Evolutionary conservation across 2,113 vertebrate genomes (phyloP).

Genomic region (Morone chrysops): DNA sequence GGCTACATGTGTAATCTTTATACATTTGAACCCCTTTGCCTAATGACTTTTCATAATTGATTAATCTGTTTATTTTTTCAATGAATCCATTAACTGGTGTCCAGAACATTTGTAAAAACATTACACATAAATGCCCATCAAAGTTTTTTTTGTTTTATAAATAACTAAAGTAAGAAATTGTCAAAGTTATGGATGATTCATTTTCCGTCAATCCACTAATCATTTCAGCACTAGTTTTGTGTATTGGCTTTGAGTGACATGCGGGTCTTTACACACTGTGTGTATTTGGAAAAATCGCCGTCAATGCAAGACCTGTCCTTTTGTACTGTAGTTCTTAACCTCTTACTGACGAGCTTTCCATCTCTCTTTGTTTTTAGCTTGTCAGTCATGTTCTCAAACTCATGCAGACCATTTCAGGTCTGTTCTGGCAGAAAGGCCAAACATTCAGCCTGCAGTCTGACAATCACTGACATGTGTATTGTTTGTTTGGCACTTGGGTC

Average conservation of each 20-base stretch:
- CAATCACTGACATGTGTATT: conserved; percentile 69
- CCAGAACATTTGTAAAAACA: too few relatives aligned
- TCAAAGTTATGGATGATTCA: background rate
- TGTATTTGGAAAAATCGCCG: background rate
- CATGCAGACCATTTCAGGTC: conserved; percentile 9
- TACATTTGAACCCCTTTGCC: background rate
- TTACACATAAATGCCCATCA: background rate
- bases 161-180: background rate
- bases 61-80: background rate
- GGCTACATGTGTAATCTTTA: background rate
- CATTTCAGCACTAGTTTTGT: background rate
- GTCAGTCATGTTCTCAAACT: background rate
- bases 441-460: conserved; percentile 35
- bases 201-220: background rate
- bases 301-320: conserved; percentile 1
- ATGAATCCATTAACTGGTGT: background rate
- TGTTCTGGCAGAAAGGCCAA: conserved; percentile 5
- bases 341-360: background rate
- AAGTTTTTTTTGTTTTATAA: background rate
- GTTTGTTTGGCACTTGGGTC: conserved; percentile 69
- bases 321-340: background rate
- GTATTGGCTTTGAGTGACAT: conserved; percentile 32
- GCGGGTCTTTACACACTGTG: background rate
- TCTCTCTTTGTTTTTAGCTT: background rate
- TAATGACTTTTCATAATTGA: background rate